Conservation (phyloP, 1,140 invertebrate species). For the Coelopa frigida region DNA sequence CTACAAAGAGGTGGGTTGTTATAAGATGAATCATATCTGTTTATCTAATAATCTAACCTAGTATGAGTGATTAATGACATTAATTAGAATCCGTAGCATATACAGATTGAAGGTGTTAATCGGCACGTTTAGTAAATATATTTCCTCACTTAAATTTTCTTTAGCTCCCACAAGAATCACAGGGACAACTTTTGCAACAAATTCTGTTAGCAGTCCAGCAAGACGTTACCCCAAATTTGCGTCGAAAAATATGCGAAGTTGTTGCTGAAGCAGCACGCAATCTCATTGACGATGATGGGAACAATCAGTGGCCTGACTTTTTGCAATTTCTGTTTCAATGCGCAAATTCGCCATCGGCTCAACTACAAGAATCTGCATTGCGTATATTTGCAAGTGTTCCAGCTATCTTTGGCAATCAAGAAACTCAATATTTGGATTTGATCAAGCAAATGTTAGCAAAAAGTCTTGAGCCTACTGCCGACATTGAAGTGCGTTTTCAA, state of each 20-base stretch:
- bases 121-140: no score
- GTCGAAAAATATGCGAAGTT: conserved; percentile 89
- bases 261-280: conserved; percentile 90
- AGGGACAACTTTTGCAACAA: conserved; percentile 77
- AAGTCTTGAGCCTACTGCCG: conserved; percentile 62
- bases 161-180: conserved; percentile 71
- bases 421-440: conserved; percentile 80
- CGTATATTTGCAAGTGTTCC: conserved; percentile 94
- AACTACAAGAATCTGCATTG: conserved; percentile 88
- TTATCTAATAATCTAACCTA: no score
- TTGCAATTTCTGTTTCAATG: conserved; percentile 94
- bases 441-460: conserved; percentile 92
- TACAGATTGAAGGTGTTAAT: no score
- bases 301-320: conserved; percentile 96
- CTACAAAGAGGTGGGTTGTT: conserved; percentile 65
- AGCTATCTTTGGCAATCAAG: conserved; percentile 93
- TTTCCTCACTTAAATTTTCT: conserved; percentile 12
- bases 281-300: conserved; percentile 92
- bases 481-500: conserved; percentile 69
- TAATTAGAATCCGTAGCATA: no score
- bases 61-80: no score
- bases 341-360: conserved; percentile 70
- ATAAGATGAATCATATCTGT: no score
- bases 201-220: conserved; percentile 75
- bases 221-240: conserved; percentile 68